phyloP scores from a whole-genome alignment of 2,888 invertebrate genomes.

The Lochmaea capreae region DNA sequence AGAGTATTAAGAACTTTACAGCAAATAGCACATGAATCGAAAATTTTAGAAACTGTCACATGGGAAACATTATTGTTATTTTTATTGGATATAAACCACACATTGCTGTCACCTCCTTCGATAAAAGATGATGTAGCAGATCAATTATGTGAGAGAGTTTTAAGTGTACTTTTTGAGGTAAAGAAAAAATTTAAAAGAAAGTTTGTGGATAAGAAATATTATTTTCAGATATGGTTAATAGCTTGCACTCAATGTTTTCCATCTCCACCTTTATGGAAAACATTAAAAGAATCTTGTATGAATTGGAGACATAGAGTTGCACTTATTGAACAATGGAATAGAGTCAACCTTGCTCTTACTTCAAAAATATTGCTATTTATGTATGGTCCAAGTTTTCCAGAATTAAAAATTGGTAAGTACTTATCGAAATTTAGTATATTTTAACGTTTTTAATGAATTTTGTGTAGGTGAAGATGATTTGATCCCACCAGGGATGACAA shows the following conservation, averaged over 20 bases:
- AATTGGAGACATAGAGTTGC: conserved; percentile 96
- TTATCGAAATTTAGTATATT: conserved; percentile 3
- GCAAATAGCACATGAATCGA: conserved; percentile 81
- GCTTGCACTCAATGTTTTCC: conserved; percentile 89
- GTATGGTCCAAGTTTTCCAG: conserved; percentile 88
- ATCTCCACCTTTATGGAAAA: conserved; percentile 95
- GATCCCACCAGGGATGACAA: conserved; percentile 86
- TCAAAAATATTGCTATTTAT: conserved; percentile 85
- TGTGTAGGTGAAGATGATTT: conserved; percentile 87
- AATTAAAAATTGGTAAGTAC: conserved; percentile 77
- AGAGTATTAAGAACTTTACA: conserved; percentile 88
- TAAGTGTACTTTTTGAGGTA: conserved; percentile 93
- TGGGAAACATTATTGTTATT: conserved; percentile 92
- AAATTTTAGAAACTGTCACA: conserved; percentile 82
- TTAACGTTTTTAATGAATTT: conserved; percentile 10
- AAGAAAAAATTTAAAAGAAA: conserved; percentile 5
- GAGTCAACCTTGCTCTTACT: conserved; percentile 90
- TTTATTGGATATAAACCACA: conserved; percentile 90
- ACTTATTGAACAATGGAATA: conserved; percentile 94
- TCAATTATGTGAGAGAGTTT: conserved; percentile 92
- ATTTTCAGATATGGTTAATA: conserved; percentile 73
- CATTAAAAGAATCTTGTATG: conserved; percentile 90
- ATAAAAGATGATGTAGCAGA: conserved; percentile 93
- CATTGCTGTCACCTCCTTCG: conserved; percentile 90
- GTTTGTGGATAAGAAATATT: conserved; percentile 5